These are phyloP conservation scores for Eupithecia pulchellata DNA, from an alignment of 2,888 invertebrate species.

Conservation along the genomic window DNA sequence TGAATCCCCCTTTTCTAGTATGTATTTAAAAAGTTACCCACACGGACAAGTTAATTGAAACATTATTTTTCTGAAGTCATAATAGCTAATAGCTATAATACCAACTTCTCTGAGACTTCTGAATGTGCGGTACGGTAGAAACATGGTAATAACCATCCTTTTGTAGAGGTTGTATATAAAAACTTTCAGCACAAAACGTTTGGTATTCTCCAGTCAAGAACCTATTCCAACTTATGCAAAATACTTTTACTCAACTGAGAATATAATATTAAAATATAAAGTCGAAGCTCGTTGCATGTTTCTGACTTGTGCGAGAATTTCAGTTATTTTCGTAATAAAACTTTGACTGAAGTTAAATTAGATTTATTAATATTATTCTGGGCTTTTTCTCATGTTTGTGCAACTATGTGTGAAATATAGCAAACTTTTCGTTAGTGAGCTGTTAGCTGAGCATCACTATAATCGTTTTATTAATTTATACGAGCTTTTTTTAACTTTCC, in stretches of 20 bases:
- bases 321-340: slow-evolving; percentile 35
- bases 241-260: slow-evolving; percentile 18
- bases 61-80: background rate
- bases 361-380: slow-evolving; percentile 24
- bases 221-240: slow-evolving; percentile 29
- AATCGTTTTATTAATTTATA: background rate
- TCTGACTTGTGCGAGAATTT: slow-evolving; percentile 34
- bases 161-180: slow-evolving; percentile 11
- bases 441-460: background rate
- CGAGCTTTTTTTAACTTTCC: too few relatives aligned
- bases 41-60: background rate
- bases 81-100: background rate
- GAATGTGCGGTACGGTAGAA: background rate
- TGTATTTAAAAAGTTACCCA: background rate
- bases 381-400: slow-evolving; percentile 14
- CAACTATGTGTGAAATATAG: slow-evolving; percentile 11
- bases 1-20: background rate
- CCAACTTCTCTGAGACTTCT: background rate
- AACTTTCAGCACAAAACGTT: slow-evolving; percentile 18
- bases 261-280: slow-evolving; percentile 36
- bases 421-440: background rate
- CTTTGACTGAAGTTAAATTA: slow-evolving; percentile 40
- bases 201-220: slow-evolving; percentile 19
- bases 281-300: slow-evolving; percentile 31
- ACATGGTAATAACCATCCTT: background rate